Evolutionary conservation across 2,113 vertebrate species (phyloP).

Genomic region (Alosa alosa): DNA sequence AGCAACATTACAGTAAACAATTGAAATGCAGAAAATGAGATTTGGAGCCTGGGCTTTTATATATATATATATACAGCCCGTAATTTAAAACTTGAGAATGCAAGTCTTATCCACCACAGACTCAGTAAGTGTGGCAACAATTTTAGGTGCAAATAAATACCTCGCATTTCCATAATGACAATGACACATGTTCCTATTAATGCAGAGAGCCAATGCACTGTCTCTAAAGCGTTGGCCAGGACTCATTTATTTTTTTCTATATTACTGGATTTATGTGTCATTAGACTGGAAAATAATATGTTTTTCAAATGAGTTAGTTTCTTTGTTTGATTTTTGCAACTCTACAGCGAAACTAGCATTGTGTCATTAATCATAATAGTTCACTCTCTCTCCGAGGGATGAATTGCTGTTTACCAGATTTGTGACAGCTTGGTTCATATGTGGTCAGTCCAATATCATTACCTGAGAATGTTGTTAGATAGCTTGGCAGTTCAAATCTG

Average conservation of each 20-base stretch:
- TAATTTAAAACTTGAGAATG: background rate
- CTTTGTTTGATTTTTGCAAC: background rate
- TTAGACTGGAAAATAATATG: background rate
- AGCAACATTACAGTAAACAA: background rate
- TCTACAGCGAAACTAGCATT: background rate
- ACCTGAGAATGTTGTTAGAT: slow-evolving; percentile 1
- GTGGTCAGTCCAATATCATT: slow-evolving; percentile 9
- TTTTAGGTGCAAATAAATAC: background rate
- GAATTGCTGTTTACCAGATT: background rate
- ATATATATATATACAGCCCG: background rate
- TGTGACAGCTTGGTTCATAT: background rate
- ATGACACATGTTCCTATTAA: background rate
- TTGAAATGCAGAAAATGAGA: background rate
- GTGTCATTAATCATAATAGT: background rate
- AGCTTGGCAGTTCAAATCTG: slow-evolving; percentile 7
- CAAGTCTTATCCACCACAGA: background rate
- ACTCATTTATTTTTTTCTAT: background rate
- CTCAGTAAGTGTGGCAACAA: no score
- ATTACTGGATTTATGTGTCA: background rate
- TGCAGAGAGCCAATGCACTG: background rate
- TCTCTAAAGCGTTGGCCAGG: background rate
- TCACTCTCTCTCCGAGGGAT: background rate
- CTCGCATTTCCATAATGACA: slow-evolving; percentile 2
- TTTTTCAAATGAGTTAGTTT: background rate
- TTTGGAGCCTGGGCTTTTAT: background rate